Conservation (phyloP, 1,140 invertebrate genomes). For the Drosophila nigromelanica region DNA sequence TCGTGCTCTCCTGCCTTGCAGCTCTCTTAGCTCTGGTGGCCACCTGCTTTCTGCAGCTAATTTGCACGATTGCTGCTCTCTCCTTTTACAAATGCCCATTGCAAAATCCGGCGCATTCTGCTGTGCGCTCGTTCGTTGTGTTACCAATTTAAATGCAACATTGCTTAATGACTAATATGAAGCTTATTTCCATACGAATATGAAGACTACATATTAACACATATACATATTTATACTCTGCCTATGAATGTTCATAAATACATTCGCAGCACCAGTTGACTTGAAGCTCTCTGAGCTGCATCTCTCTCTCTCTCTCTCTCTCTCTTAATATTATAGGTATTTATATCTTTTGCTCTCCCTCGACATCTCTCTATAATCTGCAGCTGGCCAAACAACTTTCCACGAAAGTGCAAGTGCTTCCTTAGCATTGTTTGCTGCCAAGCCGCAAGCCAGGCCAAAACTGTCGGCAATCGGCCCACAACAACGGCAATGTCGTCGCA, state of each 20-base stretch:
- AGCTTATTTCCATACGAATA: constrained; percentile 55
- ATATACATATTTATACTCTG: constrained; percentile 23
- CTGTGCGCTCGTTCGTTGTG: constrained; percentile 17
- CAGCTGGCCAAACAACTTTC: constrained; percentile 71
- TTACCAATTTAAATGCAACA: constrained; percentile 38
- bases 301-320: neutral
- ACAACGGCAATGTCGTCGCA: constrained; percentile 52
- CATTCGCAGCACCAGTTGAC: constrained; percentile 26
- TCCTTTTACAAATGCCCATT: constrained; percentile 37
- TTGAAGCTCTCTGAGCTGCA: neutral
- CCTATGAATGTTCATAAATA: neutral
- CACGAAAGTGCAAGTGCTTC: constrained; percentile 81
- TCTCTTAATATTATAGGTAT: neutral
- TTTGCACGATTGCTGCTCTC: constrained; percentile 18
- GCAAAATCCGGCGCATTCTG: constrained; percentile 38
- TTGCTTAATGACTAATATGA: constrained; percentile 35
- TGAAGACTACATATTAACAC: constrained; percentile 1
- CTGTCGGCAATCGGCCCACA: constrained; percentile 5
- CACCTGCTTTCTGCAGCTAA: constrained; percentile 25
- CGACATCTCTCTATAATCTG: constrained; percentile 12
- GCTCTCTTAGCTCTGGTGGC: constrained; percentile 10
- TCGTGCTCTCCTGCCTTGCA: constrained; percentile 1
- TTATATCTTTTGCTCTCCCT: neutral
- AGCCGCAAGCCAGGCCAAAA: neutral
- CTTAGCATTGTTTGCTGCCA: constrained; percentile 71